Evolutionary conservation across 2,797 vertebrate species (phyloP).

Genomic region (Alectoris magna): DNA sequence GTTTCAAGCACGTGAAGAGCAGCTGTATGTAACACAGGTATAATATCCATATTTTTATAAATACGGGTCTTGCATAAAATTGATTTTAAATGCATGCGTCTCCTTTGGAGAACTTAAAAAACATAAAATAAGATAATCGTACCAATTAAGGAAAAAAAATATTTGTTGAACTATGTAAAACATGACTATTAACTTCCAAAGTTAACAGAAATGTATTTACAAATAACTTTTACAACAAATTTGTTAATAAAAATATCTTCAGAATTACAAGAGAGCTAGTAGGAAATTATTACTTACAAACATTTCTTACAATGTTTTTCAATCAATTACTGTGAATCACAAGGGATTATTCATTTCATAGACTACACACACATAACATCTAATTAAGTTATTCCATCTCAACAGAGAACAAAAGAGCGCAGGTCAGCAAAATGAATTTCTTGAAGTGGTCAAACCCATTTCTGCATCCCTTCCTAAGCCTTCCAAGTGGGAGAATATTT

Average conservation of each 20-base stretch:
- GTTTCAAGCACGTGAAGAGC: not conserved
- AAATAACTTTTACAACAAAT: not conserved
- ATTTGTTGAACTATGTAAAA: not conserved
- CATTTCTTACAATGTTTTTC: not conserved
- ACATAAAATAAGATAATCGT: not conserved
- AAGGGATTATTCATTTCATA: not conserved
- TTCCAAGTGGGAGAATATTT: not conserved
- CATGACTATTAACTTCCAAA: not conserved
- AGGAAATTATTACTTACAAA: not conserved
- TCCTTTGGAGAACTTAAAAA: not conserved
- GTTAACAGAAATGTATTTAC: not conserved
- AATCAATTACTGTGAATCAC: not conserved
- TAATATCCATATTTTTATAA: not conserved
- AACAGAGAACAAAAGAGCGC: not conserved
- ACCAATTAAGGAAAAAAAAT: not conserved
- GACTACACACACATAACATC: rapidly evolving
- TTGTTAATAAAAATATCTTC: not conserved
- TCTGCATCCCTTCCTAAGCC: not conserved
- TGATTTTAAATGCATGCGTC: not conserved
- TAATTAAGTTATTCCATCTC: not conserved
- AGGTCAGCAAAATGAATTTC: not conserved
- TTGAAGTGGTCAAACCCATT: not conserved
- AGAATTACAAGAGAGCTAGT: not conserved
- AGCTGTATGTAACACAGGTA: not conserved
- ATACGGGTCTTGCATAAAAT: not conserved